Conservation (phyloP, 1,140 invertebrate genomes). For the Panagrolaimus sp. region DNA sequence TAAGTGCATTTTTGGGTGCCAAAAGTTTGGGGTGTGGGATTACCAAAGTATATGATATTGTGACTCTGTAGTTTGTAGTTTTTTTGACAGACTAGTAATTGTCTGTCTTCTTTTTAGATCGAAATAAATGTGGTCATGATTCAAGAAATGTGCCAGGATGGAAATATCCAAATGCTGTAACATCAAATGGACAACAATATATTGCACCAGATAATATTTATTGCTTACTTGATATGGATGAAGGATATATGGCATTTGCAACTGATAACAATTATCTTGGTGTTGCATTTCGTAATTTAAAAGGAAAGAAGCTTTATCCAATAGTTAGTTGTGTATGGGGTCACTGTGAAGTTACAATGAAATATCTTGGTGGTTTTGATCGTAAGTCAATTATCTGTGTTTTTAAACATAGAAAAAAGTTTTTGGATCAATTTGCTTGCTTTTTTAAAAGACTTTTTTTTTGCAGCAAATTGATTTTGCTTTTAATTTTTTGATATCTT, state of each 20-base stretch:
- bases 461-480: no score
- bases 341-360: conserved; percentile 98
- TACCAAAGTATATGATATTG: no score
- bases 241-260: conserved; percentile 93
- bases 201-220: conserved; percentile 63
- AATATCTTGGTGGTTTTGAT: conserved; percentile 94
- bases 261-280: conserved; percentile 96
- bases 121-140: neutral
- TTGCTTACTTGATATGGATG: conserved; percentile 97
- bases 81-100: no score
- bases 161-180: neutral
- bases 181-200: neutral
- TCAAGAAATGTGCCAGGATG: neutral
- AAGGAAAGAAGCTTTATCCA: conserved; percentile 92
- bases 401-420: no score
- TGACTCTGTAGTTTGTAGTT: no score
- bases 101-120: neutral
- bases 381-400: conserved; percentile 65
- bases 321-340: conserved; percentile 99
- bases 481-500: no score
- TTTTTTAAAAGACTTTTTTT: no score
- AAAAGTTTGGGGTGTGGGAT: no score
- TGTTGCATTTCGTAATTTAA: conserved; percentile 88
- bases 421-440: no score
- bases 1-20: no score